phyloP scores from a whole-genome alignment of 2,113 vertebrate genomes.

The Podarcis muralis region DNA sequence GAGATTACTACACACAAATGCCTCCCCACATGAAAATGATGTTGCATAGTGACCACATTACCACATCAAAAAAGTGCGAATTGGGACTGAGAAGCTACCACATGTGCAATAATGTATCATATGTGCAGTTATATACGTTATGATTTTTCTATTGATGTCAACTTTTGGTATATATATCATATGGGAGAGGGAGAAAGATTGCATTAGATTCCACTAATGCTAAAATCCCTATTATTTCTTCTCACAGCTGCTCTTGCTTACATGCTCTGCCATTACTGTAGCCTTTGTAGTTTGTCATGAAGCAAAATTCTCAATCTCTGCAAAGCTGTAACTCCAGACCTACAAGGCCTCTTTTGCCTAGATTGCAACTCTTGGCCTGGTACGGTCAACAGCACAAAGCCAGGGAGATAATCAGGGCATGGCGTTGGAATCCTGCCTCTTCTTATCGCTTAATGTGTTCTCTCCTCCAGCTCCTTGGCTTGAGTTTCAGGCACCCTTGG shows the following conservation, averaged over 20 bases:
- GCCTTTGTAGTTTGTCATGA: conserved; percentile 10
- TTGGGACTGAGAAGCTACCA: neutral
- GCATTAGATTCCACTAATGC: neutral
- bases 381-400: conserved; percentile 47
- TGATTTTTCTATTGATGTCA: neutral
- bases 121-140: neutral
- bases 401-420: conserved; percentile 65
- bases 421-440: conserved; percentile 57
- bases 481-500: conserved; percentile 77
- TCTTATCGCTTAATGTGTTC: conserved; percentile 73
- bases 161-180: neutral
- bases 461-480: conserved; percentile 75
- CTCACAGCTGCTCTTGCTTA: conserved; percentile 39
- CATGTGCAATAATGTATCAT: neutral
- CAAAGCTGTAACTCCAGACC: conserved; percentile 35
- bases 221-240: neutral
- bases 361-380: conserved; percentile 29
- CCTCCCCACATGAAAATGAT: neutral
- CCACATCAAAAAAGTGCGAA: neutral
- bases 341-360: neutral
- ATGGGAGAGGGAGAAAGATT: neutral
- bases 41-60: neutral
- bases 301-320: conserved; percentile 36
- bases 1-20: neutral
- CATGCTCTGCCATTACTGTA: neutral